Evolutionary conservation across 1,140 invertebrate genomes (phyloP).

Genomic region (Drosophila ambigua): DNA sequence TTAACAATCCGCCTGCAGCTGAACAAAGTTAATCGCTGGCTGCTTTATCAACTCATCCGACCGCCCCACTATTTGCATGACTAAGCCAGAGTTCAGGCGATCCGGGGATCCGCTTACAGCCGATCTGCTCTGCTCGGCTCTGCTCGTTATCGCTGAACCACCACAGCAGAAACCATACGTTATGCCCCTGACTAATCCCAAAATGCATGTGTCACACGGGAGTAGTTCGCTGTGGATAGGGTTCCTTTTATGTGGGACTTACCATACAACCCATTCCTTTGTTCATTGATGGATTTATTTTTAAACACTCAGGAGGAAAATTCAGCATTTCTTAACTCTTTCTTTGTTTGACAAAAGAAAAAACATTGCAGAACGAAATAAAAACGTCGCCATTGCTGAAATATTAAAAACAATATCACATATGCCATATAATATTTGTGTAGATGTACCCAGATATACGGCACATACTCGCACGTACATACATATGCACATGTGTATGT

Average conservation of each 20-base stretch:
- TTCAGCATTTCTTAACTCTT: slow-evolving; percentile 41
- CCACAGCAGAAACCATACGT: neutral
- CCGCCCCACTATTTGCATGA: slow-evolving; percentile 16
- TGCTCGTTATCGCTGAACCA: slow-evolving; percentile 19
- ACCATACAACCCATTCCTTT: slow-evolving; percentile 46
- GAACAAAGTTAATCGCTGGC: slow-evolving; percentile 13
- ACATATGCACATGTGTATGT: slow-evolving; percentile 8
- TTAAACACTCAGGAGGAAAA: slow-evolving; percentile 37
- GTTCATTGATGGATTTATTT: slow-evolving; percentile 61
- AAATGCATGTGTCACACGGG: neutral
- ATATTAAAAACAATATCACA: slow-evolving; percentile 42
- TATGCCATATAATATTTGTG: slow-evolving; percentile 13
- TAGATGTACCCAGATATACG: no score
- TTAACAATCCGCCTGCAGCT: slow-evolving; percentile 49
- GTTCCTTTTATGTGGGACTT: slow-evolving; percentile 5
- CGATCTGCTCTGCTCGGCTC: neutral
- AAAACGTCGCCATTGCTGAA: slow-evolving; percentile 59
- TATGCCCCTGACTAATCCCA: slow-evolving; percentile 16
- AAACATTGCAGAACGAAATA: slow-evolving; percentile 32
- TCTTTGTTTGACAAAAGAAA: slow-evolving; percentile 54
- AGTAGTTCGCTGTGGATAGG: no score
- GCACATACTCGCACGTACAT: neutral
- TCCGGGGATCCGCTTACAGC: slow-evolving; percentile 9
- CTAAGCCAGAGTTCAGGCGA: slow-evolving; percentile 25
- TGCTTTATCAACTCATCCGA: slow-evolving; percentile 9